Evolutionary conservation across 2,797 vertebrate species (phyloP), one percentile per base, ranked within the genome.

Genomic region (Periophthalmus magnuspinnatus): DNA sequence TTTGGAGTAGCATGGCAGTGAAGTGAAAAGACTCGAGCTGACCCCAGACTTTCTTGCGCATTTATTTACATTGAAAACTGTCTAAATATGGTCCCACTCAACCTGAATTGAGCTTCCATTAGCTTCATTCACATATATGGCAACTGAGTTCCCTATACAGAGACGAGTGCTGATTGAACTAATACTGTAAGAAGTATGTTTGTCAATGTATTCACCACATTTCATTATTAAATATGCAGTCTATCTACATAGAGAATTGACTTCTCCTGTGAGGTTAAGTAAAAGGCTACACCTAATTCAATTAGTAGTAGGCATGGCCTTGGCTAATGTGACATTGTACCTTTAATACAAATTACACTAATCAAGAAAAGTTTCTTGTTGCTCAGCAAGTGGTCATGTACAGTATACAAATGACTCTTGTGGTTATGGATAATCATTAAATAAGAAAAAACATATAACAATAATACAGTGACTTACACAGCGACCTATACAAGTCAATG

Each of bases 271-370:
- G 36, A 13, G 2, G 60, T n/a, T 45, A 17, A 63, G 56, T 77
- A 82, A 76, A 69, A 74, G 70, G 78, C 72, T 83, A 56, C 68
- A 16, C 41, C 82, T 87, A 87, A 91, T 85, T 86, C 28, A 78
- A 47, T 93, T 52, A 52, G 50, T 50, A 19, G 7, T 84, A 88
- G 72, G 14, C 41, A 14, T 45, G 13, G 41, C 41, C 41, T 38
- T 60, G 32, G 45, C 52, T 22, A 55, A 77, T 78, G 70, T 89
- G 81, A 73, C 69, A 19, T 17, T 56, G 67, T 68, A 55, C 22
- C 38, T 67, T 72, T 73, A 72, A 62, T 63, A n/a, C 50, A 8
- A 52, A 52, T 52, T 52, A 52, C 50, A 52, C 50, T 52, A 9
- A 52, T 52, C 7, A 9, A 52, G n/a, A 52, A 52, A 7, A 0